These are phyloP conservation scores for Pangasius larnaudii DNA, from an alignment of 2,797 vertebrate genomes.

Conservation along the genomic window DNA sequence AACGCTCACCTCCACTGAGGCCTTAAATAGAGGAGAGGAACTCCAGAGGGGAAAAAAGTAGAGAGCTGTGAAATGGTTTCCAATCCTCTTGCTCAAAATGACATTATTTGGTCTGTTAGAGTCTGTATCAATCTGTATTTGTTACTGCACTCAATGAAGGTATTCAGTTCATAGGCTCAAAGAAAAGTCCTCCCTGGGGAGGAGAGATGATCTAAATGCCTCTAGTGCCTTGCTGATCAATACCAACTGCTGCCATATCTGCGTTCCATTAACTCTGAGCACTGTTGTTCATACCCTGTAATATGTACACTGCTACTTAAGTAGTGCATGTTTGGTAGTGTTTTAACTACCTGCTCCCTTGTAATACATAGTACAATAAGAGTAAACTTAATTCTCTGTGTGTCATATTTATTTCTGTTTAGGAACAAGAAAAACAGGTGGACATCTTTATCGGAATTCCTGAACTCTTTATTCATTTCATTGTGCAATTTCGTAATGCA, in stretches of 20 bases:
- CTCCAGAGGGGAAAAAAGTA: background rate
- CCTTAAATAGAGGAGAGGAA: background rate
- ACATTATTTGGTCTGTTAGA: background rate
- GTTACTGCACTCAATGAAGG: constrained; percentile 45
- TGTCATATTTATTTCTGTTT: constrained; percentile 27
- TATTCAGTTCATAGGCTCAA: constrained; percentile 40
- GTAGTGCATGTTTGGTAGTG: constrained; percentile 84
- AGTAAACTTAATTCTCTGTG: constrained; percentile 37
- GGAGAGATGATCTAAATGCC: constrained; percentile 39
- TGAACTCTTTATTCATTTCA: constrained; percentile 4
- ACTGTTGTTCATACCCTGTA: constrained; percentile 71
- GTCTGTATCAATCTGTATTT: constrained; percentile 21
- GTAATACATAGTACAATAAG: constrained; percentile 62
- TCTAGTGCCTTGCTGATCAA: constrained; percentile 81
- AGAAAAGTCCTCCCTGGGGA: constrained; percentile 44
- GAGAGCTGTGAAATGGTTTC: background rate
- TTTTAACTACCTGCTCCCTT: constrained; percentile 86
- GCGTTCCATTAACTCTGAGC: constrained; percentile 74
- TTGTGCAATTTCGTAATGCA: background rate
- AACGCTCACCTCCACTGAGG: constrained; percentile 90
- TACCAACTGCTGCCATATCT: constrained; percentile 75
- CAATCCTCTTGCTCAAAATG: constrained; percentile 3
- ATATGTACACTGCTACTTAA: constrained; percentile 69
- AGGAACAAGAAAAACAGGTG: background rate
- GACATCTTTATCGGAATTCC: no score